phyloP scores from a whole-genome alignment of 2,797 vertebrate species.

The Phataginus tetradactyla region DNA sequence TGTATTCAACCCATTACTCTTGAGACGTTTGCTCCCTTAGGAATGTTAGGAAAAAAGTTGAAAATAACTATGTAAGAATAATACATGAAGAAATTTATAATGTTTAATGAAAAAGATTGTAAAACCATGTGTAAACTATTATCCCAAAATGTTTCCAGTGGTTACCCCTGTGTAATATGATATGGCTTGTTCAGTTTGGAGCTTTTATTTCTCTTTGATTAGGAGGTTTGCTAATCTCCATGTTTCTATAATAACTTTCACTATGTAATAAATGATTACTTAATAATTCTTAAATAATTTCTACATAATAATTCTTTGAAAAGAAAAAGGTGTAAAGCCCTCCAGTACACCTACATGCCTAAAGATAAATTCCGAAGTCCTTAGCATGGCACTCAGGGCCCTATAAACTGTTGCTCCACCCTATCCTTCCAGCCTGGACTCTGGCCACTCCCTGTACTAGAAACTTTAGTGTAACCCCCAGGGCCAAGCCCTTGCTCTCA shows the following conservation, averaged over 20 bases:
- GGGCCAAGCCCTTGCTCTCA: background rate
- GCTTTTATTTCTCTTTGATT: background rate
- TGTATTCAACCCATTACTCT: background rate
- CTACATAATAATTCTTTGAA: background rate
- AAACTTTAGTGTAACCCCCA: background rate
- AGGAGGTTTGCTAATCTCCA: conserved; percentile 13
- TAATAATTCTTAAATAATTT: background rate
- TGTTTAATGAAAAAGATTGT: background rate
- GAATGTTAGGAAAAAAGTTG: background rate
- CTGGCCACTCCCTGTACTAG: accelerated
- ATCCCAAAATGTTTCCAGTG: background rate
- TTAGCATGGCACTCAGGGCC: background rate
- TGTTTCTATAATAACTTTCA: background rate
- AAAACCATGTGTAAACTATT: background rate
- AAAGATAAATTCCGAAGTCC: background rate
- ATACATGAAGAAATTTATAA: background rate
- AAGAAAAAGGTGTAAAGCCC: background rate
- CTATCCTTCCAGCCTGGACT: background rate
- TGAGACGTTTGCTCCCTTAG: background rate
- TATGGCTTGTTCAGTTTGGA: background rate
- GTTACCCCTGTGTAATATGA: background rate
- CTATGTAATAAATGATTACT: background rate
- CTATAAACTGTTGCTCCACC: background rate
- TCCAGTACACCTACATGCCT: background rate
- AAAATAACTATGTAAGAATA: background rate